Conservation (phyloP, 1,140 invertebrate genomes). For the Ladona fulva region DNA sequence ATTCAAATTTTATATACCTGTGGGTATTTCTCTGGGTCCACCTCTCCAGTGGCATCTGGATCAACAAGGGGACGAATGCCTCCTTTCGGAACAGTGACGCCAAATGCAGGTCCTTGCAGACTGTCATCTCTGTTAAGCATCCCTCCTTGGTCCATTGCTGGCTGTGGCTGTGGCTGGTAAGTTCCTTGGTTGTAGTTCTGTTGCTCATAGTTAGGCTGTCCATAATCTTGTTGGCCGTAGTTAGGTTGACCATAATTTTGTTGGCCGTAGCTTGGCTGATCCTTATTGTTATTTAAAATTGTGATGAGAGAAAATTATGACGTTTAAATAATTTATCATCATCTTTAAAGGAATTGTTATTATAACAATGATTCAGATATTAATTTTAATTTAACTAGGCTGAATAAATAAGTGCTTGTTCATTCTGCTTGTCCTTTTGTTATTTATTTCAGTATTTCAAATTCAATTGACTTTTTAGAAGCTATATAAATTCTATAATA, state of each 20-base stretch:
- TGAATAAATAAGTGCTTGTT: no score
- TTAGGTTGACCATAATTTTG: neutral
- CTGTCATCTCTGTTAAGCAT: neutral
- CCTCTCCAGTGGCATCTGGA: conserved; percentile 61
- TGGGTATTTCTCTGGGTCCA: conserved; percentile 60
- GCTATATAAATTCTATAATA: no score
- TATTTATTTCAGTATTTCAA: no score
- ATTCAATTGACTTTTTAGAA: no score
- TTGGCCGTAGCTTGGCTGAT: neutral
- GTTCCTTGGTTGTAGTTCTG: neutral
- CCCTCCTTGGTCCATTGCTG: neutral
- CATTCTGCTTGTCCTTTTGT: no score
- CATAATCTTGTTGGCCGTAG: neutral
- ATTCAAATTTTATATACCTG: neutral
- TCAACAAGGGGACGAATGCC: conserved; percentile 54
- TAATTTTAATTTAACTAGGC: no score
- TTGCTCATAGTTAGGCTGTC: neutral
- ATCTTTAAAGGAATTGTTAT: no score
- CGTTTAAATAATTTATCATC: neutral
- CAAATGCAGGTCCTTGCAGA: neutral
- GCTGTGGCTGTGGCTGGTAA: neutral
- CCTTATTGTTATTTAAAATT: no score
- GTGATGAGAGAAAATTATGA: neutral
- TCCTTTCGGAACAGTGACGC: conserved; percentile 24
- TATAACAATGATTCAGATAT: no score